A percentile compares a stretch with the other conserved stretches of the same genome.
Evolutionary conservation across 2,797 vertebrate genomes (phyloP).

Genomic region (Falco peregrinus): DNA sequence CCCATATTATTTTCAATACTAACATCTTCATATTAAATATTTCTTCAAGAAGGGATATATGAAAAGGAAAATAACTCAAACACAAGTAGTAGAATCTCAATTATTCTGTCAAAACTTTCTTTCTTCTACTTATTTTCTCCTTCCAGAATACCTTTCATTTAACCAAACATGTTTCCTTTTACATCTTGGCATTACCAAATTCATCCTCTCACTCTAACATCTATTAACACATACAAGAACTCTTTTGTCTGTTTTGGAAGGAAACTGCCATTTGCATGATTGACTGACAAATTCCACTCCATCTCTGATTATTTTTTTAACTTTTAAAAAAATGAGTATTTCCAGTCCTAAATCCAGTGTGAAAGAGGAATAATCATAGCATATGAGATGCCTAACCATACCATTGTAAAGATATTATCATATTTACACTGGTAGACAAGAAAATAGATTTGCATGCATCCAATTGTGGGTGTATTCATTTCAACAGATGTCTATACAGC

Average conservation of each 20-base stretch:
- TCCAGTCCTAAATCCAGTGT: background rate
- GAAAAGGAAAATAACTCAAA: background rate
- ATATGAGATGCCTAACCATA: background rate
- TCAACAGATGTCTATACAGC: rapidly evolving
- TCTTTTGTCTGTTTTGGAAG: background rate
- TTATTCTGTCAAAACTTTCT: background rate
- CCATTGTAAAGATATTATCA: background rate
- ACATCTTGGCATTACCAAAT: background rate
- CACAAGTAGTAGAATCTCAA: background rate
- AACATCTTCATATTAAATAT: background rate
- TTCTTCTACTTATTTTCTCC: background rate
- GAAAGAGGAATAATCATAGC: background rate
- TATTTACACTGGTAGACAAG: background rate
- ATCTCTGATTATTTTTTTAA: background rate
- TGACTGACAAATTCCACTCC: background rate
- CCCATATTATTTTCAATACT: background rate
- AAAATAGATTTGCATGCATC: background rate
- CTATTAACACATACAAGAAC: background rate
- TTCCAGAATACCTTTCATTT: background rate
- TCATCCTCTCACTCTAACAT: background rate
- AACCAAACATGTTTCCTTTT: background rate
- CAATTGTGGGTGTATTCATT: background rate
- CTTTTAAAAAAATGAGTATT: background rate
- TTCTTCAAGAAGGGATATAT: background rate
- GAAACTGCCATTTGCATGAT: background rate